Conservation (phyloP, 2,797 vertebrate genomes). For the Sparus aurata region DNA sequence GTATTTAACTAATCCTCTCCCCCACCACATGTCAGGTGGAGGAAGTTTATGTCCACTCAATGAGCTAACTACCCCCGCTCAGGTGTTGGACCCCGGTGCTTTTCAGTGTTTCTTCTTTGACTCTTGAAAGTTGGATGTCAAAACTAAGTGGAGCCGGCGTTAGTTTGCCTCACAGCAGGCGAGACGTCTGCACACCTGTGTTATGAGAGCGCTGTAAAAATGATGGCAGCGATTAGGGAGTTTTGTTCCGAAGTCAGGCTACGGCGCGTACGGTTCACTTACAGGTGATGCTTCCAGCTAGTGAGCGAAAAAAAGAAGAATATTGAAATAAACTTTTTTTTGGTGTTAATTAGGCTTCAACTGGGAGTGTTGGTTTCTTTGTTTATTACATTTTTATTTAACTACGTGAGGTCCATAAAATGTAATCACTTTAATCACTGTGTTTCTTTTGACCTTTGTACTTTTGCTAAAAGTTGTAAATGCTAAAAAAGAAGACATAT, state of each 20-base stretch:
- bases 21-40: constrained; percentile 66
- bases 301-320: not conserved
- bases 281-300: not conserved
- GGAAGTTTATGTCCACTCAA: constrained; percentile 73
- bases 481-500: not conserved
- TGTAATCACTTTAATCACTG: not conserved
- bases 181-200: constrained; percentile 54
- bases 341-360: not conserved
- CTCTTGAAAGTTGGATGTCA: constrained; percentile 66
- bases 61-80: constrained; percentile 63
- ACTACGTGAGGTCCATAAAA: not conserved
- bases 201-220: constrained; percentile 21
- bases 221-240: not conserved
- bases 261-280: constrained; percentile 2
- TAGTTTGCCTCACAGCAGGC: constrained; percentile 26
- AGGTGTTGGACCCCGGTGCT: constrained; percentile 62
- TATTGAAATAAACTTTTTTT: not conserved
- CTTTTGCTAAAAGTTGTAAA: not conserved
- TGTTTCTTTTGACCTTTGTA: not conserved
- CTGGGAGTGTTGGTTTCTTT: not conserved
- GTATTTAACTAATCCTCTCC: constrained; percentile 68
- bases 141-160: constrained; percentile 44
- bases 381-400: not conserved
- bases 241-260: constrained; percentile 23
- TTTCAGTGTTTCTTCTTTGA: constrained; percentile 52